Percentiles rank a stretch among this genome's conserved stretches.
These are phyloP conservation scores for Antechinus stuartii DNA, from an alignment of 2,113 vertebrate species.

Conservation along the genomic window DNA sequence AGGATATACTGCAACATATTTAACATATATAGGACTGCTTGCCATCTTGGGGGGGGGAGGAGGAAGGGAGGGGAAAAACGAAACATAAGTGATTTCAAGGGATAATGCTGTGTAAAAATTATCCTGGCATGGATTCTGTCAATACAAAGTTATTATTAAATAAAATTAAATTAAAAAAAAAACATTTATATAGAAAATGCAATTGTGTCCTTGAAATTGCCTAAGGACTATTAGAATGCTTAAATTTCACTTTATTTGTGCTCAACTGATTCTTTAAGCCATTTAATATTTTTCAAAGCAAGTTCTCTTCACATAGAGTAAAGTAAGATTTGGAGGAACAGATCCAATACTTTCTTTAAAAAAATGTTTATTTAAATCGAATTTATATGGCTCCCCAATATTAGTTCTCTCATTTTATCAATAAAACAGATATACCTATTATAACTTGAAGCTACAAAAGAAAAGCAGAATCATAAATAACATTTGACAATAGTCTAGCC, in stretches of 20 bases:
- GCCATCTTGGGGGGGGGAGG: no score
- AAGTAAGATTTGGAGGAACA: neutral
- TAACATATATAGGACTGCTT: no score
- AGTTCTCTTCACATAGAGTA: constrained; percentile 4
- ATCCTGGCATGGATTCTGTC: no score
- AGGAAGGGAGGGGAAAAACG: no score
- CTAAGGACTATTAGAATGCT: neutral
- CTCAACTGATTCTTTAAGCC: neutral
- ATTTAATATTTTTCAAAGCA: constrained; percentile 35
- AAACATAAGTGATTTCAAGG: no score
- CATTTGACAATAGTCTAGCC: neutral
- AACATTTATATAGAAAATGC: neutral
- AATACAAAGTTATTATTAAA: no score
- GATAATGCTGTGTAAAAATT: no score
- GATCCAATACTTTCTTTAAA: neutral
- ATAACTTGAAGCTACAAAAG: neutral
- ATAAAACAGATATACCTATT: constrained; percentile 25
- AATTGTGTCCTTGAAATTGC: constrained; percentile 6
- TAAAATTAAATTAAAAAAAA: no score
- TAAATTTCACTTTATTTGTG: neutral
- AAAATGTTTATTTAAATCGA: neutral
- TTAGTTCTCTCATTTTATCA: neutral
- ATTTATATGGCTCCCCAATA: neutral
- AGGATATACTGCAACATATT: no score
- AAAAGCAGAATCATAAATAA: constrained; percentile 1